phyloP scores from a whole-genome alignment of 2,113 vertebrate genomes.

The rat (Rattus norvegicus) region DNA sequence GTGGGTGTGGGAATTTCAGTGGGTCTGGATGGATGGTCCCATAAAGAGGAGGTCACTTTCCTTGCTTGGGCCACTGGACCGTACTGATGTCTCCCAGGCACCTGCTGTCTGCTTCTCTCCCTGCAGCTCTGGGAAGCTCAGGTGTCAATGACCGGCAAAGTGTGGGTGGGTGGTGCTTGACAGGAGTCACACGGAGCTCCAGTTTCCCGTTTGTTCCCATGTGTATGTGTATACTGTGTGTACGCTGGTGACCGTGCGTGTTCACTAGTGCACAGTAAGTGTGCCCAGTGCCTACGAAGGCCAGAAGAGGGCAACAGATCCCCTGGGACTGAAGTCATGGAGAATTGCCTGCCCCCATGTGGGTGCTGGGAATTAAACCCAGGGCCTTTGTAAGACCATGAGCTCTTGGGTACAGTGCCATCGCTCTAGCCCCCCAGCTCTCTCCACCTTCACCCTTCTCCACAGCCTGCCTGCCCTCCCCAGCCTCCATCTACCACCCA shows the following conservation, averaged over 20 bases:
- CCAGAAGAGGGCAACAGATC: not conserved
- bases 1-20: accelerated
- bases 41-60: not conserved
- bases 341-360: too few species aligned
- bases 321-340: not conserved
- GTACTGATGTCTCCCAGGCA: too few species aligned
- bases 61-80: not conserved
- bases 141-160: accelerated
- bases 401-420: not conserved
- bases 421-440: not conserved
- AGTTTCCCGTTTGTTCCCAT: too few species aligned
- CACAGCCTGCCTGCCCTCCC: not conserved
- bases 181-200: not conserved
- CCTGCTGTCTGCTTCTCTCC: not conserved
- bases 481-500: not conserved
- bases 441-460: not conserved
- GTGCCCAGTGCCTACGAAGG: not conserved
- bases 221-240: not conserved
- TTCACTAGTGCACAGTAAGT: not conserved
- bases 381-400: not conserved
- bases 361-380: not conserved
- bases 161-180: accelerated
- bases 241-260: not conserved
- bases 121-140: not conserved
- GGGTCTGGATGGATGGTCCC: not conserved